These are phyloP conservation scores for Oophaga pumilio DNA, from an alignment of 2,113 vertebrate genomes.

Conservation along the genomic window DNA sequence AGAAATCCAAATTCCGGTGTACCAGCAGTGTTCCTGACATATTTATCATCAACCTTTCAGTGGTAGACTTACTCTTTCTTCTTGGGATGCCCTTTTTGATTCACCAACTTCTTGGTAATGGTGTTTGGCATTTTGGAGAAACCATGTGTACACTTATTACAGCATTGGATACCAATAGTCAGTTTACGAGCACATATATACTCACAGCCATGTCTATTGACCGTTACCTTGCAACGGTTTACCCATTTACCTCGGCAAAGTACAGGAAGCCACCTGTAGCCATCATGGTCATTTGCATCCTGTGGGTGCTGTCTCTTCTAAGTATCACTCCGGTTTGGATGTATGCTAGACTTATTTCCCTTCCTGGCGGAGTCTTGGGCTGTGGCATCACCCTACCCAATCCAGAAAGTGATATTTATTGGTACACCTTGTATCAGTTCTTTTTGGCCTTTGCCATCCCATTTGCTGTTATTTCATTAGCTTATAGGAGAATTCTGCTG, in stretches of 20 bases:
- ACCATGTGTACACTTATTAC: constrained; percentile 65
- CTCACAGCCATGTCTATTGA: constrained; percentile 65
- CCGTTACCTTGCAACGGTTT: constrained; percentile 63
- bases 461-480: constrained; percentile 63
- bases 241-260: constrained; percentile 64
- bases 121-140: constrained; percentile 64
- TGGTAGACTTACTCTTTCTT: constrained; percentile 67
- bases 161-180: constrained; percentile 67
- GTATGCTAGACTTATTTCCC: constrained; percentile 64
- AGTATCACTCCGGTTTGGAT: constrained; percentile 67
- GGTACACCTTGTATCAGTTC: constrained; percentile 74
- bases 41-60: constrained; percentile 67
- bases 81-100: constrained; percentile 68
- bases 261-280: constrained; percentile 64
- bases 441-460: constrained; percentile 70
- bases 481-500: constrained; percentile 65
- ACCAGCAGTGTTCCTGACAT: constrained; percentile 66
- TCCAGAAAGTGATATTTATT: constrained; percentile 63
- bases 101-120: constrained; percentile 66
- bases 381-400: constrained; percentile 64
- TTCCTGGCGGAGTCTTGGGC: constrained; percentile 62
- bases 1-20: constrained; percentile 69
- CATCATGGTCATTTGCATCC: constrained; percentile 47
- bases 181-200: constrained; percentile 68
- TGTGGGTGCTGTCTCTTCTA: constrained; percentile 65